Evolutionary conservation across 2,797 vertebrate genomes (phyloP).

Genomic region (Amniataba percoides): DNA sequence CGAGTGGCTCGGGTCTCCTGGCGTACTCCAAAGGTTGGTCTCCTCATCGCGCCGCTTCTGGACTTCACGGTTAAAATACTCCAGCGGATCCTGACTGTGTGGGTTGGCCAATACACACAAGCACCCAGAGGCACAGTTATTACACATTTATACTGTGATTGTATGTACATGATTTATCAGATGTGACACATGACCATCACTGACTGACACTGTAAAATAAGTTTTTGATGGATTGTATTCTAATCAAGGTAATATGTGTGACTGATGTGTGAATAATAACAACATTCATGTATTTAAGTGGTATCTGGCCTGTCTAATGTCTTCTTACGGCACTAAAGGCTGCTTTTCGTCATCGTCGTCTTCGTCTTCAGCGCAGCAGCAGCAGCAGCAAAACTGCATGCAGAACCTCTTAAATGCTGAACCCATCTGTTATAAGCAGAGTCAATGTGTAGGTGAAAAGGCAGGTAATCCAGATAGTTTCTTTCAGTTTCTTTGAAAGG

Average conservation of each 20-base stretch:
- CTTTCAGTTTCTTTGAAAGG: background rate
- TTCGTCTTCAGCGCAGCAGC: conserved; percentile 71
- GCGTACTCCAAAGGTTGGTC: conserved; percentile 89
- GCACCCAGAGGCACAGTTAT: background rate
- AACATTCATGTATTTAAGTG: background rate
- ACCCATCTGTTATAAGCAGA: conserved; percentile 71
- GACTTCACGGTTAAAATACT: conserved; percentile 88
- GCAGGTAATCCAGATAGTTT: conserved; percentile 44
- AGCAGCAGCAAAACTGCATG: conserved; percentile 83
- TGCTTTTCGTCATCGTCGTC: conserved; percentile 84
- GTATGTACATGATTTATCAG: background rate
- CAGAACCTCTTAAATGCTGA: conserved; percentile 73
- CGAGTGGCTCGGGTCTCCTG: conserved; percentile 86
- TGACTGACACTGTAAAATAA: background rate
- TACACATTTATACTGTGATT: conserved; percentile 7
- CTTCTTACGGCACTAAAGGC: conserved; percentile 81
- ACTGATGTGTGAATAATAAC: background rate
- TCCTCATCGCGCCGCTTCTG: conserved; percentile 87
- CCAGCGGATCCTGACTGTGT: conserved; percentile 83
- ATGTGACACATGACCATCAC: background rate
- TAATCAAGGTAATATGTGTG: background rate
- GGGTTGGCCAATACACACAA: conserved; percentile 25
- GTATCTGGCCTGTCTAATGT: background rate
- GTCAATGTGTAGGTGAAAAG: background rate
- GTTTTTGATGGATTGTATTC: background rate